Percentiles rank a stretch among this genome's conserved stretches.
phyloP scores from a whole-genome alignment of 2,888 invertebrate species.

The Rugalucina vietnamica region DNA sequence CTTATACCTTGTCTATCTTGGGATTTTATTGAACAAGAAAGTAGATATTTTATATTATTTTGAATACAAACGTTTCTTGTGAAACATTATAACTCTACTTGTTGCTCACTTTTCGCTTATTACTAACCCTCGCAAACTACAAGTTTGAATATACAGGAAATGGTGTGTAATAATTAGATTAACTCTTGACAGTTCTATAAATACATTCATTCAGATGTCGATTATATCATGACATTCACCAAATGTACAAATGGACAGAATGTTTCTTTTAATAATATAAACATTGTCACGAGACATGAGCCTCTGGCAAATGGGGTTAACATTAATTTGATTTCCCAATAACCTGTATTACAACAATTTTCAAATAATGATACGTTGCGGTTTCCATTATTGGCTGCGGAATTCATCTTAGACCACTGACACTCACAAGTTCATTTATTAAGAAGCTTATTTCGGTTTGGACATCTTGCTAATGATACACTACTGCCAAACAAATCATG shows the following conservation, averaged over 20 bases:
- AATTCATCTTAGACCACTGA: neutral
- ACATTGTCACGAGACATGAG: neutral
- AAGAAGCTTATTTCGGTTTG: neutral
- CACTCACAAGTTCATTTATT: constrained; percentile 1
- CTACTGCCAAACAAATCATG: neutral
- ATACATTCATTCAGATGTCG: neutral
- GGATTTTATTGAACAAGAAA: no score
- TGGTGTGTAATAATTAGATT: constrained; percentile 9
- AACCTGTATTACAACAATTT: no score
- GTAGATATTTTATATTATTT: no score
- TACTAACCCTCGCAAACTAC: no score
- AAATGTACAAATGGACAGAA: neutral
- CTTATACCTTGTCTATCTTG: no score
- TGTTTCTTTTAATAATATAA: neutral
- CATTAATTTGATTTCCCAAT: no score
- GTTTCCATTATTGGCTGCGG: neutral
- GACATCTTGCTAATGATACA: neutral
- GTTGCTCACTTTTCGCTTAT: no score
- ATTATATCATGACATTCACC: constrained; percentile 3
- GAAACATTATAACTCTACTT: no score
- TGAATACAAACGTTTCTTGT: no score
- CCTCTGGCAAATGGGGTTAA: neutral
- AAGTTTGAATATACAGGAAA: no score
- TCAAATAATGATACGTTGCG: neutral
- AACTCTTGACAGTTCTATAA: neutral